Evolutionary conservation across 2,113 vertebrate genomes (phyloP).

Genomic region (Melozone crissalis): DNA sequence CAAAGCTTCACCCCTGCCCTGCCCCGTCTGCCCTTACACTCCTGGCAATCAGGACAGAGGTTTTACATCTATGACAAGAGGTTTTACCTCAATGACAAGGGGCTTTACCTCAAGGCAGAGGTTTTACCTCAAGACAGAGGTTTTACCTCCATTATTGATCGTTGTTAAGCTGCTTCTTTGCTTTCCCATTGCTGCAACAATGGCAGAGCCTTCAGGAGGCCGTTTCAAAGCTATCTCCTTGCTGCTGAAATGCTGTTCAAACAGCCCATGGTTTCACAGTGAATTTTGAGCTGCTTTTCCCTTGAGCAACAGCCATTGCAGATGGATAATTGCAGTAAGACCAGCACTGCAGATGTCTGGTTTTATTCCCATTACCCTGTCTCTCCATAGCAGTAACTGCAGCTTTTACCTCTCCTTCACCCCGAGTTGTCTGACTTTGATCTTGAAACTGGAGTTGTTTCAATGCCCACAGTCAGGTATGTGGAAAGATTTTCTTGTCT

Average conservation of each 20-base stretch:
- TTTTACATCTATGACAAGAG: background rate
- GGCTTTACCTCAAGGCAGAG: no score
- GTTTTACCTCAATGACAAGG: background rate
- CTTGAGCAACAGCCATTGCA: background rate
- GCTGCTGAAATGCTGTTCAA: background rate
- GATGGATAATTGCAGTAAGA: background rate
- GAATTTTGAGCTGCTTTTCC: background rate
- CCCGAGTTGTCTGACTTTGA: background rate
- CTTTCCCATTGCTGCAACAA: background rate
- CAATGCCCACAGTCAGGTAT: background rate
- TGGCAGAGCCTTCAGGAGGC: background rate
- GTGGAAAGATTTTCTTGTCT: background rate
- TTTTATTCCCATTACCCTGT: background rate
- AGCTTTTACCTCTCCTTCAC: background rate
- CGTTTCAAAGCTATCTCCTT: background rate
- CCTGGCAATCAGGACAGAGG: background rate
- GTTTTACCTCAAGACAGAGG: background rate
- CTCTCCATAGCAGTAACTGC: background rate
- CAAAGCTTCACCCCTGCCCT: background rate
- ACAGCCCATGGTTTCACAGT: fast-evolving
- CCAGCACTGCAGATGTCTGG: background rate
- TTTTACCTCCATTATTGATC: background rate
- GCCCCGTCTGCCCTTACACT: background rate
- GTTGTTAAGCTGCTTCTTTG: background rate
- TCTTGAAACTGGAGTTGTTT: background rate